Percentiles rank a stretch among this genome's conserved stretches.
Conservation (phyloP, 2,113 vertebrate species). For the Seriola dumerili region DNA sequence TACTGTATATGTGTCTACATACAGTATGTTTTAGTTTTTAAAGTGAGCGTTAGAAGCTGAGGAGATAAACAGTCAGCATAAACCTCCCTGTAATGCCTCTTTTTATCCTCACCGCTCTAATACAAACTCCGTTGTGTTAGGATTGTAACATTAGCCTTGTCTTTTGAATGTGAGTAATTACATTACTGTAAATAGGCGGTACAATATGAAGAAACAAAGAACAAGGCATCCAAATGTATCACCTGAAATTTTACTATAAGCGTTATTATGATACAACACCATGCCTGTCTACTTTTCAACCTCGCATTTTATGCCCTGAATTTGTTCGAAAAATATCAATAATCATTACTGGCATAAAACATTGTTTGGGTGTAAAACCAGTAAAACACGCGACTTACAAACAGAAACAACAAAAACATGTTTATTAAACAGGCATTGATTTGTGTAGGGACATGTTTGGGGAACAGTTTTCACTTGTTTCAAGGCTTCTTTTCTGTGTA, state of each 20-base stretch:
- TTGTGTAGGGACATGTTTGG: slow-evolving; percentile 57
- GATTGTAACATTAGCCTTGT: slow-evolving; percentile 12
- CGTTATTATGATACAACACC: slow-evolving; percentile 20
- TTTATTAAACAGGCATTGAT: slow-evolving; percentile 65
- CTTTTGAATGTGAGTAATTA: slow-evolving; percentile 2
- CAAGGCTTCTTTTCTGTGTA: slow-evolving; percentile 37
- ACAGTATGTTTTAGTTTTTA: neutral
- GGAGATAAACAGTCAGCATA: neutral
- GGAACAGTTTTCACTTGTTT: slow-evolving; percentile 49
- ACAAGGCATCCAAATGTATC: slow-evolving; percentile 21
- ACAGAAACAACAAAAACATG: slow-evolving; percentile 24
- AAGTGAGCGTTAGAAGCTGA: slow-evolving; percentile 1
- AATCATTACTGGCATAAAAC: slow-evolving; percentile 59
- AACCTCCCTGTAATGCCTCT: neutral
- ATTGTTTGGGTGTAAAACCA: slow-evolving; percentile 51
- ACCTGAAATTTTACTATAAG: slow-evolving; percentile 20
- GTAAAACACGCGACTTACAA: slow-evolving; percentile 34
- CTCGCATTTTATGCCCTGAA: slow-evolving; percentile 28
- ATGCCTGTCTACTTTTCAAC: slow-evolving; percentile 30
- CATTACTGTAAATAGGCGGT: slow-evolving; percentile 15
- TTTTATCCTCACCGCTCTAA: slow-evolving; percentile 1
- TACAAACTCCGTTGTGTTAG: neutral
- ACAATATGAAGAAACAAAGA: neutral
- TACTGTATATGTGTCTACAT: neutral
- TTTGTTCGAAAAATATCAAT: slow-evolving; percentile 41